Evolutionary conservation across 64 coral and sea anemone species (phyloP), one percentile per base, ranked within the genome.

Genomic region (Pocillopora verrucosa): DNA sequence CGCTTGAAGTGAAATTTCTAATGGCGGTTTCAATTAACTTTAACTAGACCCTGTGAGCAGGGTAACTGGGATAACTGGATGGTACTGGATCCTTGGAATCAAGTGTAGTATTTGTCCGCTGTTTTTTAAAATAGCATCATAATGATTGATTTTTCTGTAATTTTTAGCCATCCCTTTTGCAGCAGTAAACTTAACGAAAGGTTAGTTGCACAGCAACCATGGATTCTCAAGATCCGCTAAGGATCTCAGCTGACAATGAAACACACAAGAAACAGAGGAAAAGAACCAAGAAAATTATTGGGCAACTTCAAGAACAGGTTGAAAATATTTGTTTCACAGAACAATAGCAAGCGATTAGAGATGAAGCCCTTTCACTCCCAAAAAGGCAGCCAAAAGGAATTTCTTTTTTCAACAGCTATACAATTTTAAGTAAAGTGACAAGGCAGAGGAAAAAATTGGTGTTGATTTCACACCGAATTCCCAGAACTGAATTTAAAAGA

Each of bases 241-340:
- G 63, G 19, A n/a, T 60, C 86, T 20, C 16, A 83, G 56, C 36
- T 58, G 80, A 77, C 15, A 57, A 74, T 64, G 34, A 86, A 70
- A 91, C 24, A 26, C 88, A 90, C 22, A 93, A 80, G 80, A 95
- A 95, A 74, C 93, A 93, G n/a, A 99, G 91, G 86, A 99, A 95
- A 90, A 87, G 97, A 86, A 92, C 84, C 36, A 93, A 91, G 76
- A 95, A 93, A 80, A 74, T 90, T 63, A 74, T 85, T 65, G 74
- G 88, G 6, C 93, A 99, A 64, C 74, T 99, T 16, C 86, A 93
- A n/a, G 74, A 93, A 80, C 97, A 99, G 94, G 97, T 99, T 62
- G 2, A 4, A 59, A 3, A 51, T 69, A 58, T 13, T 58, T 76
- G n/a, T 41, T 63, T 13, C 22, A 45, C 6, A 45, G 41, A 45